Evolutionary conservation across 1,140 invertebrate species (phyloP).

Genomic region (Hermetia illucens): DNA sequence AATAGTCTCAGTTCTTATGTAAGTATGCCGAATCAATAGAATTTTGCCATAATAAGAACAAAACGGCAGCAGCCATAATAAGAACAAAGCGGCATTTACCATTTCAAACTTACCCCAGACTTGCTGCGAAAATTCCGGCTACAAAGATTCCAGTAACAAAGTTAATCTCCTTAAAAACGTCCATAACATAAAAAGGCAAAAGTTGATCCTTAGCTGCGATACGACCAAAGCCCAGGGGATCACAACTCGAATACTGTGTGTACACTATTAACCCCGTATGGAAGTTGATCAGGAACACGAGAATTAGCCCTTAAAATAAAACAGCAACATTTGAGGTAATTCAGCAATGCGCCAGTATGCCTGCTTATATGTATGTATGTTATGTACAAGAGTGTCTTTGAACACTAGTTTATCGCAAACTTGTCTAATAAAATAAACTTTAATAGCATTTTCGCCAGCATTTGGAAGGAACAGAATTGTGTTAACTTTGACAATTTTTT

Average conservation of each 20-base stretch:
- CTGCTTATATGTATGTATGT: no score
- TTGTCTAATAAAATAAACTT: no score
- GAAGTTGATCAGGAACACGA: constrained; percentile 54
- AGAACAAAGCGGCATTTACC: no score
- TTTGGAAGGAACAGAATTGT: no score
- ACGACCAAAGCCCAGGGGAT: constrained; percentile 46
- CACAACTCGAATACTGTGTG: constrained; percentile 65
- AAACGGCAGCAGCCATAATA: no score
- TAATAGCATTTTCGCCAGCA: no score
- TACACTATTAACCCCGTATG: constrained; percentile 74
- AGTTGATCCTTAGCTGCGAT: constrained; percentile 57
- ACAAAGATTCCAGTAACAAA: constrained; percentile 81
- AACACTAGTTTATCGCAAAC: no score
- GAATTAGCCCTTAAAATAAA: constrained; percentile 21
- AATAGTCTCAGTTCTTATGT: no score
- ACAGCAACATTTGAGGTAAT: background rate
- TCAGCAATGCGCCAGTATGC: no score
- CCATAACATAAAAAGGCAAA: constrained; percentile 73
- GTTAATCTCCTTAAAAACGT: constrained; percentile 50
- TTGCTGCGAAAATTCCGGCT: constrained; percentile 57
- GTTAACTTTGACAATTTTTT: no score
- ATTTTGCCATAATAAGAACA: constrained; percentile 33
- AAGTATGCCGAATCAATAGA: no score
- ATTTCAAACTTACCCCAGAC: constrained; percentile 40
- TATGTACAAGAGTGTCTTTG: no score